phyloP scores from a whole-genome alignment of 1,140 invertebrate species.

The Chrysoperla carnea region DNA sequence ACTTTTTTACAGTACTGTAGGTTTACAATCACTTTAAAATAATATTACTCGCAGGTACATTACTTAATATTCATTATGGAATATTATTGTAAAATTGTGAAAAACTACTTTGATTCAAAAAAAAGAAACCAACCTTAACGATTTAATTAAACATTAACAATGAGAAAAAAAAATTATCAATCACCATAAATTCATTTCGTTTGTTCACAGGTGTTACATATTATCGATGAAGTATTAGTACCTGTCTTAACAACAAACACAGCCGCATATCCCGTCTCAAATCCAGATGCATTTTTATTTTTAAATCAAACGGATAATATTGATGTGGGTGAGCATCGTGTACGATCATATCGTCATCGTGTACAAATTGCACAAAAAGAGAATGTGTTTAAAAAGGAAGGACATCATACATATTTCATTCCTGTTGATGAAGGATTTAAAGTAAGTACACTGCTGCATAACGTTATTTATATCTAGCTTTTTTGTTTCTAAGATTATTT shows the following conservation, averaged over 20 bases:
- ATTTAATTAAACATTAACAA: too few species aligned
- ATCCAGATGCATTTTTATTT: constrained; percentile 61
- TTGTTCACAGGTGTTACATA: constrained; percentile 49
- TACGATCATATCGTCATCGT: constrained; percentile 50
- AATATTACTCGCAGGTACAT: too few species aligned
- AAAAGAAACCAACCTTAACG: too few species aligned
- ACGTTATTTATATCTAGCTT: neutral
- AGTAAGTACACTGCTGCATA: constrained; percentile 27
- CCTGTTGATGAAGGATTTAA: constrained; percentile 79
- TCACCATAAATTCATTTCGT: neutral
- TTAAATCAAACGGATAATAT: constrained; percentile 55
- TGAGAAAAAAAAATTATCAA: too few species aligned
- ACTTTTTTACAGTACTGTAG: too few species aligned
- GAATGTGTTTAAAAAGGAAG: constrained; percentile 54
- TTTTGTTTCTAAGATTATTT: neutral
- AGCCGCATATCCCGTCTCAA: constrained; percentile 40
- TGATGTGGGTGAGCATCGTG: constrained; percentile 40
- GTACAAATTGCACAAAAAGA: constrained; percentile 50
- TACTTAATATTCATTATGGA: too few species aligned
- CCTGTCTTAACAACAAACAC: constrained; percentile 41
- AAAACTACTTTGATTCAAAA: too few species aligned
- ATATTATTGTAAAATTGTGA: too few species aligned
- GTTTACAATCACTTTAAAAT: too few species aligned
- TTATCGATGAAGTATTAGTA: constrained; percentile 63
- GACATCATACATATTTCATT: constrained; percentile 72